phyloP scores from a whole-genome alignment of 2,113 vertebrate species.

The Ceyx margarethae region DNA sequence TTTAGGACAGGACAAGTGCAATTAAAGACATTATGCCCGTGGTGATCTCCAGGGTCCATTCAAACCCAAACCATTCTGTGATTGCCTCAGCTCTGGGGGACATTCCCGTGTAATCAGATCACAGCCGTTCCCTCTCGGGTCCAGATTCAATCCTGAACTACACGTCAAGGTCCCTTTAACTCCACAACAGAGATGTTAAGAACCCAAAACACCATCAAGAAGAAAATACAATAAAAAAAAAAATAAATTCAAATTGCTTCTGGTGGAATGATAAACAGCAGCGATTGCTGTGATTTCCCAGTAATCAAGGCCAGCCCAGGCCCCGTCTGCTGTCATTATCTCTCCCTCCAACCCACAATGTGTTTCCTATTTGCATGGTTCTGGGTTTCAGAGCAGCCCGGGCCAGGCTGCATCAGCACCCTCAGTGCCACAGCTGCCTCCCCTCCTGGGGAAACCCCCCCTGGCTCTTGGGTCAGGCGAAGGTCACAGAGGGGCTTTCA shows the following conservation, averaged over 20 bases:
- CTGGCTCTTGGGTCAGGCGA: background rate
- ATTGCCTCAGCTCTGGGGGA: background rate
- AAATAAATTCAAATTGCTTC: slow-evolving; percentile 12
- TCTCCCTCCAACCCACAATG: slow-evolving; percentile 55
- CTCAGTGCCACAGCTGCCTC: background rate
- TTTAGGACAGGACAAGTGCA: background rate
- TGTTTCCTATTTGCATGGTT: slow-evolving; percentile 62
- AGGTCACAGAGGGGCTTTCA: background rate
- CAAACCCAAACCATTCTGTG: background rate
- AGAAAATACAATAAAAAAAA: slow-evolving; percentile 15
- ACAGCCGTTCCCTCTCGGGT: background rate
- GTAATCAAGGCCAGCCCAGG: slow-evolving; percentile 63
- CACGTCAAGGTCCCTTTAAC: slow-evolving; percentile 27
- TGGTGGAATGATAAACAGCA: slow-evolving; percentile 58
- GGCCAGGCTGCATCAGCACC: background rate
- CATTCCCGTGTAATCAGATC: slow-evolving; percentile 4
- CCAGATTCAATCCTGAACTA: slow-evolving; percentile 1
- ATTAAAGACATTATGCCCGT: background rate
- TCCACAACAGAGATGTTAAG: background rate
- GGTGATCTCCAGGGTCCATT: background rate
- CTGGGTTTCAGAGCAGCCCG: background rate
- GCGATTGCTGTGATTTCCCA: slow-evolving; percentile 41
- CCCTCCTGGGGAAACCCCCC: background rate
- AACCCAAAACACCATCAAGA: slow-evolving; percentile 31
- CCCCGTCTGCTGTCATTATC: slow-evolving; percentile 54